Percentiles rank a stretch among this genome's conserved stretches.
Conservation (phyloP, 2,888 invertebrate species). For the Onthophagus sagittarius region DNA sequence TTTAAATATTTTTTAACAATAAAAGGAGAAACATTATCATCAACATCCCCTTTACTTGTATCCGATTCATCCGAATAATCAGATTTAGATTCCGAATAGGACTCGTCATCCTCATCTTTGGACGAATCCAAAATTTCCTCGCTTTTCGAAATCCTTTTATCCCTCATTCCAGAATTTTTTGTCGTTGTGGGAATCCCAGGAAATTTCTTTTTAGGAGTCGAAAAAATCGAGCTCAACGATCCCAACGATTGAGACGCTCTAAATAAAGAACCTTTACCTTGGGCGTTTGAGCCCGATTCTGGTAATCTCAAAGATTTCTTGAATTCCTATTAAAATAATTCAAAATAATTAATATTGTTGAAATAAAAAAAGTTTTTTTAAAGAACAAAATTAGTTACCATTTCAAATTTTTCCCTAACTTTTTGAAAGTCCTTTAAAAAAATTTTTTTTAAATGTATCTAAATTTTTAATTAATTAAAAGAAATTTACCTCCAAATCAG, state of each 20-base stretch:
- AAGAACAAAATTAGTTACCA: constrained; percentile 51
- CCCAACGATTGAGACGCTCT: constrained; percentile 41
- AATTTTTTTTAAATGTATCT: no score
- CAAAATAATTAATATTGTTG: constrained; percentile 17
- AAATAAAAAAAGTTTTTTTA: no score
- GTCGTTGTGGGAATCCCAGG: constrained; percentile 27
- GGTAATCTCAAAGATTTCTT: constrained; percentile 58
- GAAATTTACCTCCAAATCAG: constrained; percentile 63
- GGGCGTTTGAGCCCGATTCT: constrained; percentile 47
- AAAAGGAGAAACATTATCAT: constrained; percentile 29
- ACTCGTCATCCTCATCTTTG: constrained; percentile 22
- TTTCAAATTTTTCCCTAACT: constrained; percentile 50
- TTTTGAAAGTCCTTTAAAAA: constrained; percentile 51
- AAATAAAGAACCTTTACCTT: constrained; percentile 34
- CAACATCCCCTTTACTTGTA: constrained; percentile 21
- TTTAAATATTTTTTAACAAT: constrained; percentile 33
- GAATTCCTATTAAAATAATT: constrained; percentile 55
- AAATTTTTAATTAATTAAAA: constrained; percentile 6
- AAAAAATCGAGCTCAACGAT: constrained; percentile 41
- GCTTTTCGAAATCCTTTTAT: constrained; percentile 22
- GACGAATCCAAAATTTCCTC: constrained; percentile 37
- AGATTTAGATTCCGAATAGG: constrained; percentile 27
- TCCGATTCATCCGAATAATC: constrained; percentile 19
- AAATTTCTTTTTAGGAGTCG: constrained; percentile 33
- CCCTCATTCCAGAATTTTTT: constrained; percentile 10